Evolutionary conservation across 2,888 invertebrate genomes (phyloP).

Genomic region (Auanema freiburgensis): DNA sequence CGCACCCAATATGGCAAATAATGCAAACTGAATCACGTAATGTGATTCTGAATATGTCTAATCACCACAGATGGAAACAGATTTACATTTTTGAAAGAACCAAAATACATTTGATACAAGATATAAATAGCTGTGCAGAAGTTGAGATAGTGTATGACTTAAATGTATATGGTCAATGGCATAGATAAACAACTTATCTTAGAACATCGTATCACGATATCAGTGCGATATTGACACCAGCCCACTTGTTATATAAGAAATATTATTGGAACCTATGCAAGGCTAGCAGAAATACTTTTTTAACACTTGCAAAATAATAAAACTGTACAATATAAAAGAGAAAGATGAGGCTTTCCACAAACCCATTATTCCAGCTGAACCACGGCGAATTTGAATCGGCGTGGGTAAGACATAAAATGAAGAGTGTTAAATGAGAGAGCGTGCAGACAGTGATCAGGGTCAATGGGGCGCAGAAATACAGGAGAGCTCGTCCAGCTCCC

Average conservation of each 20-base stretch:
- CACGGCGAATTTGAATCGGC: slow-evolving; percentile 7
- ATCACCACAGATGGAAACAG: background rate
- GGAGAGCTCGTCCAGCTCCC: background rate
- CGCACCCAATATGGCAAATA: too few relatives aligned
- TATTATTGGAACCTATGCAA: background rate
- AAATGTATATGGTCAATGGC: background rate
- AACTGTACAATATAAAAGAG: background rate
- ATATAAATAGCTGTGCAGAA: background rate
- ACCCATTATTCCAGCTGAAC: slow-evolving; percentile 1
- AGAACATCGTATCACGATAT: too few relatives aligned
- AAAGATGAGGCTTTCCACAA: background rate
- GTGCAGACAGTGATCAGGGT: slow-evolving; percentile 5
- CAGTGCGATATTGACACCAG: too few relatives aligned
- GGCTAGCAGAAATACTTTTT: background rate
- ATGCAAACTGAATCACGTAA: too few relatives aligned
- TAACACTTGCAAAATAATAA: background rate
- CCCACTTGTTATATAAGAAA: too few relatives aligned
- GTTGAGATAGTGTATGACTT: background rate
- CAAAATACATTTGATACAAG: background rate
- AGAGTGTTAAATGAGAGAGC: background rate
- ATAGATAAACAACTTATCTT: too few relatives aligned
- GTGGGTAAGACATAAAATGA: background rate
- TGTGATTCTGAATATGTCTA: too few relatives aligned
- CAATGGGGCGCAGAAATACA: slow-evolving; percentile 3
- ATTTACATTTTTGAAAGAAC: background rate